These are phyloP conservation scores for Hermodice carunculata DNA, from an alignment of 2,888 invertebrate species.

Conservation along the genomic window DNA sequence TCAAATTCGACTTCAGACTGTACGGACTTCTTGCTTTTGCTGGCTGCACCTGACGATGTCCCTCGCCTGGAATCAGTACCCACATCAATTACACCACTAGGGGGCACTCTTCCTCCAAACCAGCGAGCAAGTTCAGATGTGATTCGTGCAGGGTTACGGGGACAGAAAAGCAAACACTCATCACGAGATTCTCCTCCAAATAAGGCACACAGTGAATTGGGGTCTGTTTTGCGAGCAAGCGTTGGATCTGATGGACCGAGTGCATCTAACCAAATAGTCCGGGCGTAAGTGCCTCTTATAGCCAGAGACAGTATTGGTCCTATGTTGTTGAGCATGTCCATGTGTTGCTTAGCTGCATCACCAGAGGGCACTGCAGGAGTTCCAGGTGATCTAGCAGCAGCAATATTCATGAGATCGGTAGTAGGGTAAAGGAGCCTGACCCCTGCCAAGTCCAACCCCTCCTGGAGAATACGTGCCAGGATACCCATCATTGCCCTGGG, in stretches of 20 bases:
- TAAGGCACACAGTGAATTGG: conserved; percentile 61
- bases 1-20: background rate
- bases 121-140: conserved; percentile 57
- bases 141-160: conserved; percentile 52
- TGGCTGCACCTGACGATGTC: conserved; percentile 36
- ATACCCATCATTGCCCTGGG: conserved; percentile 60
- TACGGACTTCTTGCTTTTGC: background rate
- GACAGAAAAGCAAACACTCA: conserved; percentile 59
- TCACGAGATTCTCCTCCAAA: conserved; percentile 60
- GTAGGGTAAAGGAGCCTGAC: conserved; percentile 59
- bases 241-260: conserved; percentile 63
- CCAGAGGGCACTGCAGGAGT: conserved; percentile 7
- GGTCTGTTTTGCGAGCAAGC: conserved; percentile 60
- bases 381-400: conserved; percentile 11
- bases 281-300: conserved; percentile 58
- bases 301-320: conserved; percentile 56
- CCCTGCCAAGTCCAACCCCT: conserved; percentile 60
- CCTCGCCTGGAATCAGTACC: conserved; percentile 41
- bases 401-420: conserved; percentile 45
- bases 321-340: conserved; percentile 45
- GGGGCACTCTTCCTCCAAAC: conserved; percentile 63
- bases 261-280: conserved; percentile 61
- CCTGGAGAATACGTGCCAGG: conserved; percentile 56
- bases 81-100: conserved; percentile 57
- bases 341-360: conserved; percentile 17